Evolutionary conservation across 1,140 invertebrate species (phyloP).

Genomic region (Gonatopus flavifemur): DNA sequence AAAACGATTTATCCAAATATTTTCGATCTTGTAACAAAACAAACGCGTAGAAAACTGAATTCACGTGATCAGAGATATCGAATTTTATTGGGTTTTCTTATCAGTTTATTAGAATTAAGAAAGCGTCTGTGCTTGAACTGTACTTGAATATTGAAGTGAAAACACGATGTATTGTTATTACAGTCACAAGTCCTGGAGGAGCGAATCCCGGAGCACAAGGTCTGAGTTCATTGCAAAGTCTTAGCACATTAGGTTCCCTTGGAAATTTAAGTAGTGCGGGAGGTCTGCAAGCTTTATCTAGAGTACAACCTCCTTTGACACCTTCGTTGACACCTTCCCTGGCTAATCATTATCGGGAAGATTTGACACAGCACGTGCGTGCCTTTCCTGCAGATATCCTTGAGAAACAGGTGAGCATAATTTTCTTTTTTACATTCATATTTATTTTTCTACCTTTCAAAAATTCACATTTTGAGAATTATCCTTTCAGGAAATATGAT

Average conservation of each 20-base stretch:
- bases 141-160: no score
- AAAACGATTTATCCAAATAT: no score
- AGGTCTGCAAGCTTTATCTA: slow-evolving; percentile 55
- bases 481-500: not conserved
- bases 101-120: no score
- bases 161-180: no score
- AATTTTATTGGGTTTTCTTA: no score
- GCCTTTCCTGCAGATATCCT: slow-evolving; percentile 90
- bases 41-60: no score
- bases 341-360: slow-evolving; percentile 88
- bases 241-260: slow-evolving; percentile 55
- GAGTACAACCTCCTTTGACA: slow-evolving; percentile 54
- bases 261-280: slow-evolving; percentile 56
- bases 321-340: slow-evolving; percentile 84
- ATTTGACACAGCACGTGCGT: slow-evolving; percentile 87
- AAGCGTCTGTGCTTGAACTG: no score
- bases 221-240: slow-evolving; percentile 60
- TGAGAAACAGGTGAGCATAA: slow-evolving; percentile 82
- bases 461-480: no score
- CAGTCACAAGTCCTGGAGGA: slow-evolving; percentile 57
- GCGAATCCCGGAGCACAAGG: slow-evolving; percentile 52
- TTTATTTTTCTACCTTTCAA: no score
- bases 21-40: no score
- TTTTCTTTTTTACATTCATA: not conserved
- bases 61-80: no score